Conservation (phyloP, 2,113 vertebrate species). For the Nycticebus coucang region DNA sequence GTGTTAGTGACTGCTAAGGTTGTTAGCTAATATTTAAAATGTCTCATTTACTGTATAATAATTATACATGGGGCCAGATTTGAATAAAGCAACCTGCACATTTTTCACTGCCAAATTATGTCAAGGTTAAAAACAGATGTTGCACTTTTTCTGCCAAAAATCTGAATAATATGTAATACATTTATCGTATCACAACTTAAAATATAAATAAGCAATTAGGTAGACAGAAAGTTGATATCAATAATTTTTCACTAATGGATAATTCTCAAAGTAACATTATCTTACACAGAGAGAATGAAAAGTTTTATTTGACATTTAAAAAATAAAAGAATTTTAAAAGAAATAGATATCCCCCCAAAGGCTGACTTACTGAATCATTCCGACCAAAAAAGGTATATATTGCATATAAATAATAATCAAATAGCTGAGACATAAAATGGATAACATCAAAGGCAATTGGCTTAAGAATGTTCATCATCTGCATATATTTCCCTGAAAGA, state of each 20-base stretch:
- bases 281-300: constrained; percentile 43
- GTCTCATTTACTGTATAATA: background rate
- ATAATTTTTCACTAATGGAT: background rate
- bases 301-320: background rate
- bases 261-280: constrained; percentile 38
- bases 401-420: constrained; percentile 98
- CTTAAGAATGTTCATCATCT: constrained; percentile 99
- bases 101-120: constrained; percentile 61
- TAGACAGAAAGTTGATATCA: background rate
- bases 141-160: constrained; percentile 41
- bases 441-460: constrained; percentile 99
- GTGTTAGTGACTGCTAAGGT: background rate
- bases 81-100: constrained; percentile 28
- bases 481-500: constrained; percentile 96
- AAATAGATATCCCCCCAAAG: background rate
- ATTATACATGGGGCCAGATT: constrained; percentile 10
- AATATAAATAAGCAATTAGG: constrained; percentile 1
- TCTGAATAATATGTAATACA: constrained; percentile 13
- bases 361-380: constrained; percentile 93
- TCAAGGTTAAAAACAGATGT: constrained; percentile 46
- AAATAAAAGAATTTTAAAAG: constrained; percentile 28
- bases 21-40: constrained; percentile 33
- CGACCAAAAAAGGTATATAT: constrained; percentile 98
- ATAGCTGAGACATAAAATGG: constrained; percentile 98
- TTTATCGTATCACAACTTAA: constrained; percentile 50